Conservation (phyloP, 1,140 invertebrate genomes). For the Trissolcus basalis region DNA sequence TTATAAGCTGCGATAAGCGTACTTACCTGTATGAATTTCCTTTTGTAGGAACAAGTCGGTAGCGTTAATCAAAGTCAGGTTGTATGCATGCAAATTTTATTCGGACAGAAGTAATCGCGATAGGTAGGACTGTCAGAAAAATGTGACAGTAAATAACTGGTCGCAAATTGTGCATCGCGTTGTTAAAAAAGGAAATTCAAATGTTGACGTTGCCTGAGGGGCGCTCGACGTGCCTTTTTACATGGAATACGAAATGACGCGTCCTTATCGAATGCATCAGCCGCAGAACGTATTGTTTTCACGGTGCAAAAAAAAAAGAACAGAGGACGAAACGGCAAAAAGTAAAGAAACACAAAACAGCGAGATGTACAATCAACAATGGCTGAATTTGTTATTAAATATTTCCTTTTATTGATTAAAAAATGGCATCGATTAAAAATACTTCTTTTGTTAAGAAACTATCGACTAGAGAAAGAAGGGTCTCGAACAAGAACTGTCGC, state of each 20-base stretch:
- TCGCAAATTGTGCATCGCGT: slow-evolving; percentile 34
- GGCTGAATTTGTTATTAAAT: slow-evolving; percentile 39
- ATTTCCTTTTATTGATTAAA: slow-evolving; percentile 56
- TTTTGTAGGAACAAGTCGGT: neutral
- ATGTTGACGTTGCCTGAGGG: slow-evolving; percentile 26
- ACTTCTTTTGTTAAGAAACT: slow-evolving; percentile 47
- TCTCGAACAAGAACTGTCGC: neutral
- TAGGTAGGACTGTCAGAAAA: slow-evolving; percentile 37
- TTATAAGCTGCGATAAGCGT: neutral
- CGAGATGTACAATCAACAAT: slow-evolving; percentile 29
- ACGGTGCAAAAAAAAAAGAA: neutral
- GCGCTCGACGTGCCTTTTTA: slow-evolving; percentile 7
- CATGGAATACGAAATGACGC: slow-evolving; percentile 25
- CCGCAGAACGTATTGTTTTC: slow-evolving; percentile 5
- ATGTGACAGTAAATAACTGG: slow-evolving; percentile 39
- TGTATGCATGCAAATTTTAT: slow-evolving; percentile 31
- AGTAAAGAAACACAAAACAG: neutral
- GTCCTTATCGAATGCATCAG: slow-evolving; percentile 22
- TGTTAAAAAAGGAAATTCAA: slow-evolving; percentile 44
- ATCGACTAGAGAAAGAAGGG: slow-evolving; percentile 32
- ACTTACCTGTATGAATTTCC: slow-evolving; percentile 13
- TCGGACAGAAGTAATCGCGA: slow-evolving; percentile 22
- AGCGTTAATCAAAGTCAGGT: slow-evolving; percentile 29
- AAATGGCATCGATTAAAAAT: slow-evolving; percentile 55
- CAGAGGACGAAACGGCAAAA: neutral